A percentile compares a stretch with the other conserved stretches of the same genome.
phyloP scores from a whole-genome alignment of 2,113 vertebrate species.

The Cephalopterus ornatus region DNA sequence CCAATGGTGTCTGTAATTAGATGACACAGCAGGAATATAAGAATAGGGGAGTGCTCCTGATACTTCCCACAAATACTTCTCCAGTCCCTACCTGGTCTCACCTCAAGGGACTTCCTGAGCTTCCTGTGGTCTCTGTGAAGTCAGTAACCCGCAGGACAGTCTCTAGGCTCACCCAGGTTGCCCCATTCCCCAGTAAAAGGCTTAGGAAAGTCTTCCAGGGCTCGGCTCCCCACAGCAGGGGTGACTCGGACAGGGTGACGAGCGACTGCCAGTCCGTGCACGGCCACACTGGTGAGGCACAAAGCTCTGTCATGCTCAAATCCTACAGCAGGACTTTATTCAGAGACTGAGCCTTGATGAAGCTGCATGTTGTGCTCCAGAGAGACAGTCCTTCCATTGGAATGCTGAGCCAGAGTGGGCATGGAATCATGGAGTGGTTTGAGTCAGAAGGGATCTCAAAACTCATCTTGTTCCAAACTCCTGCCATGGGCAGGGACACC shows the following conservation, averaged over 20 bases:
- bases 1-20: background rate
- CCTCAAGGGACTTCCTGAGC: background rate
- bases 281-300: background rate
- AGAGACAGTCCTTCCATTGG: background rate
- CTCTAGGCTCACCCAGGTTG: background rate
- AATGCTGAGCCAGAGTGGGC: background rate
- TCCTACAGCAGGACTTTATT: background rate
- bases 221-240: background rate
- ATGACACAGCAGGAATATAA: background rate
- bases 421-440: background rate
- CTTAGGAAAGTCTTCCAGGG: background rate
- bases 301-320: background rate
- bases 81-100: background rate
- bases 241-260: background rate
- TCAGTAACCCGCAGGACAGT: background rate
- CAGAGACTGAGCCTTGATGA: background rate
- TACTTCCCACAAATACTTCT: background rate
- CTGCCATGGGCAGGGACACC: background rate
- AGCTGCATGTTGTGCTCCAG: background rate
- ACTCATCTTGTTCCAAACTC: rapidly evolving
- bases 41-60: background rate
- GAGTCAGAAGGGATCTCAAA: background rate
- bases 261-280: background rate
- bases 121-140: background rate
- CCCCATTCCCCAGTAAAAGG: background rate